phyloP scores from a whole-genome alignment of 2,113 vertebrate species.

The Pomatostomus ruficeps region DNA sequence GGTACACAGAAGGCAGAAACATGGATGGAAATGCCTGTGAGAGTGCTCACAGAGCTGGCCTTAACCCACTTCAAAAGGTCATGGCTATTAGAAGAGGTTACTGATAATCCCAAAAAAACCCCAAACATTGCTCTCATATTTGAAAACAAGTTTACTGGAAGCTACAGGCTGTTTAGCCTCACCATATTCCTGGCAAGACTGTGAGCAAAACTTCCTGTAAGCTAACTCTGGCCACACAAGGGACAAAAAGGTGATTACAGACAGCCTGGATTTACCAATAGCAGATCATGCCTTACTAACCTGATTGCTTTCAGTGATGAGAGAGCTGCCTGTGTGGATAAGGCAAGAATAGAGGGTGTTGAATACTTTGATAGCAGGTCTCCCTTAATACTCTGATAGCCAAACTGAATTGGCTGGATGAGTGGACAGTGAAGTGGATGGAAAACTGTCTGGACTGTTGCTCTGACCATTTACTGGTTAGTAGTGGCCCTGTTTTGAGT shows the following conservation, averaged over 20 bases:
- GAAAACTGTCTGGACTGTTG: background rate
- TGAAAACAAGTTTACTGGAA: background rate
- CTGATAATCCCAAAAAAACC: rapidly evolving
- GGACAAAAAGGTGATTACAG: background rate
- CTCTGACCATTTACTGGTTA: background rate
- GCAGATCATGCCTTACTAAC: background rate
- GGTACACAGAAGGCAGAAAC: background rate
- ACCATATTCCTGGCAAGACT: background rate
- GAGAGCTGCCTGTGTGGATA: background rate
- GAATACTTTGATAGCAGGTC: background rate
- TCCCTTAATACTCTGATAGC: background rate
- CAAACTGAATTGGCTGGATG: background rate
- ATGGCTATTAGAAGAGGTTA: background rate
- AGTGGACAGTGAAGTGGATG: background rate
- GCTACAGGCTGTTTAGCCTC: background rate
- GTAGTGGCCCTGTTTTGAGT: background rate
- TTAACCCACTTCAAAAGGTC: background rate
- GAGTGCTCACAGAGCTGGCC: background rate
- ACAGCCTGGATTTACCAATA: background rate
- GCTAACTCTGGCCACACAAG: background rate
- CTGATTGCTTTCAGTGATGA: background rate
- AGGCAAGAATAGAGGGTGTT: background rate
- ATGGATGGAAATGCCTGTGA: background rate
- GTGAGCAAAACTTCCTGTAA: background rate
- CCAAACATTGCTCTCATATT: background rate